Percentiles rank a stretch among this genome's conserved stretches.
Evolutionary conservation across 2,888 invertebrate species (phyloP).

Genomic region (Ormyrus pomaceus): DNA sequence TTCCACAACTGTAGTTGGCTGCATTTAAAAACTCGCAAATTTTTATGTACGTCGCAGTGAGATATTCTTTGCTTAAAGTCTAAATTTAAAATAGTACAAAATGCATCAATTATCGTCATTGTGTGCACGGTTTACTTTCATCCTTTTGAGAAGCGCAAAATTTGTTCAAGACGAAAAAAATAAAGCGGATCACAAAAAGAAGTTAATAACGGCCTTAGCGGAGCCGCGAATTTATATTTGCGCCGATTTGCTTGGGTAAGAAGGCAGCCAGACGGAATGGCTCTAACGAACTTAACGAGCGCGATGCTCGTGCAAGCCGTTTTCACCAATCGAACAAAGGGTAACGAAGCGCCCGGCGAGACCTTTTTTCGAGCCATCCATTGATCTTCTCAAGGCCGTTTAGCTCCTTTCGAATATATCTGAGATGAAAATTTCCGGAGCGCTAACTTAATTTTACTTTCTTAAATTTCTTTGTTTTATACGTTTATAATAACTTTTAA

Average conservation of each 20-base stretch:
- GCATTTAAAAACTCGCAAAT: background rate
- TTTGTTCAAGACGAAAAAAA: too few species aligned
- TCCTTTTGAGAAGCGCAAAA: too few species aligned
- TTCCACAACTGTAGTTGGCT: too few species aligned
- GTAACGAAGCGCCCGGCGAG: constrained; percentile 36
- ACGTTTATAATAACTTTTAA: too few species aligned
- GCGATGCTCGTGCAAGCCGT: constrained; percentile 1
- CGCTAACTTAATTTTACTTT: too few species aligned
- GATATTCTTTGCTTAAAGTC: too few species aligned
- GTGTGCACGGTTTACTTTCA: too few species aligned
- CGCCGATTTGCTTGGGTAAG: background rate
- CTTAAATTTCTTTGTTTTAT: too few species aligned
- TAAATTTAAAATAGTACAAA: too few species aligned
- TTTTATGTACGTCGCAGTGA: background rate
- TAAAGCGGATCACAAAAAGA: background rate
- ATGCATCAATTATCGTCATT: too few species aligned
- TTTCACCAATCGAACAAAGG: constrained; percentile 43
- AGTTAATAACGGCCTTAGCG: constrained; percentile 3
- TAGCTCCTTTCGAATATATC: background rate
- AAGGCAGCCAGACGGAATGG: constrained; percentile 7
- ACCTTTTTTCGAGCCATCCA: constrained; percentile 20
- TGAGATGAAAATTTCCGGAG: constrained; percentile 2
- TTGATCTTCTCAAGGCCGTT: constrained; percentile 25
- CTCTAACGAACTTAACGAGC: constrained; percentile 47
- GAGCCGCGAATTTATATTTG: constrained; percentile 23